Percentiles rank a stretch among this genome's conserved stretches.
These are phyloP conservation scores for Brachirus orientalis DNA, from an alignment of 2,113 vertebrate species.

Conservation along the genomic window DNA sequence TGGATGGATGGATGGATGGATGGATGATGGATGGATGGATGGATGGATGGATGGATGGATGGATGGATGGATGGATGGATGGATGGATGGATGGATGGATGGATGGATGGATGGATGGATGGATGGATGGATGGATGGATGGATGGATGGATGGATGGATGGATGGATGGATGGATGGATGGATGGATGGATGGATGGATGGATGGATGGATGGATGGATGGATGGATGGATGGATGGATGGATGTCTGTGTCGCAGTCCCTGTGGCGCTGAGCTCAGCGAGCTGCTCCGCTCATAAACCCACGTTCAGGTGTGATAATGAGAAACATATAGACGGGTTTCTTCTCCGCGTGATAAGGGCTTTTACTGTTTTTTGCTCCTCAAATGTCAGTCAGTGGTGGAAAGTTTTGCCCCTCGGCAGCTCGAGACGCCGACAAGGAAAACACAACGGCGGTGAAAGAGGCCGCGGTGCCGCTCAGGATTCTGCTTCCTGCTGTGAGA, in stretches of 20 bases:
- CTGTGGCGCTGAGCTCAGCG: slow-evolving; percentile 13
- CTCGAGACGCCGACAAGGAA: slow-evolving; percentile 70
- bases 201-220: too few relatives aligned
- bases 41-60: too few relatives aligned
- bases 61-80: too few relatives aligned
- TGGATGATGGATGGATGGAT: too few relatives aligned
- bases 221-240: too few relatives aligned
- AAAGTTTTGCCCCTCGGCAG: slow-evolving; percentile 39
- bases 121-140: too few relatives aligned
- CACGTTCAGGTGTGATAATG: slow-evolving; percentile 57
- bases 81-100: too few relatives aligned
- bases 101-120: too few relatives aligned
- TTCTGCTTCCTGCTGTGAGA: slow-evolving; percentile 63
- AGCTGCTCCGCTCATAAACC: slow-evolving; percentile 57
- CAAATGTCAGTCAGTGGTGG: slow-evolving; percentile 37
- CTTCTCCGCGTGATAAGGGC: not conserved
- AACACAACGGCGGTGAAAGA: slow-evolving; percentile 60
- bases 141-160: too few relatives aligned
- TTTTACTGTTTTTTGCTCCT: slow-evolving; percentile 19
- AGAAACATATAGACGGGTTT: slow-evolving; percentile 57
- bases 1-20: too few relatives aligned
- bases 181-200: too few relatives aligned
- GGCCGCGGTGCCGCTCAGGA: slow-evolving; percentile 51
- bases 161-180: too few relatives aligned
- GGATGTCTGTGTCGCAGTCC: slow-evolving; percentile 64